Conservation (phyloP, 2,113 vertebrate species). For the Calyptommatus sinebrachiatus region DNA sequence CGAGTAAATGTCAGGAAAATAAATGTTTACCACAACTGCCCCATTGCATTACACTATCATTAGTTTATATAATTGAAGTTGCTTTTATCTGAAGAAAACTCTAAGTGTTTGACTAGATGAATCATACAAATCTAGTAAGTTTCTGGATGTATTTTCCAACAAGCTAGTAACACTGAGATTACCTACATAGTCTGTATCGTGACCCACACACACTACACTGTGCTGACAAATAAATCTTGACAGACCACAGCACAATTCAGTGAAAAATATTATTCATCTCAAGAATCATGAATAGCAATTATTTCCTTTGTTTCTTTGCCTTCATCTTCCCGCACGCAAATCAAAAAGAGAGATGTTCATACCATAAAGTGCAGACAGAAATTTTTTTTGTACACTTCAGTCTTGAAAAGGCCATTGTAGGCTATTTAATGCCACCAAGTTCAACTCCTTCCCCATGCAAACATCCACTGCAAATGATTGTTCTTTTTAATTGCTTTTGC, state of each 20-base stretch:
- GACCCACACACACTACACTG: constrained; percentile 22
- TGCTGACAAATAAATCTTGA: constrained; percentile 33
- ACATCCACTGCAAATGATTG: no score
- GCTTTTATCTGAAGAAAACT: constrained; percentile 42
- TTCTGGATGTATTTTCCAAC: constrained; percentile 27
- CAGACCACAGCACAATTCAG: constrained; percentile 49
- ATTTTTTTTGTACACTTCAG: neutral
- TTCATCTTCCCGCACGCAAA: constrained; percentile 53
- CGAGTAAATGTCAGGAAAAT: constrained; percentile 67
- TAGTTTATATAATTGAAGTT: constrained; percentile 68
- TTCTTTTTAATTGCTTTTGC: no score
- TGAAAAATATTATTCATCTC: constrained; percentile 61
- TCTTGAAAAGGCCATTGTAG: neutral
- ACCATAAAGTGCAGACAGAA: neutral
- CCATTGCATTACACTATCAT: constrained; percentile 64
- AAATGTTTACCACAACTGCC: constrained; percentile 53
- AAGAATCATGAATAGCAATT: constrained; percentile 58
- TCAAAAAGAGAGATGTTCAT: constrained; percentile 38
- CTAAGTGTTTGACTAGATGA: neutral
- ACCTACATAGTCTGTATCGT: constrained; percentile 23
- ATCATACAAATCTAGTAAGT: constrained; percentile 19
- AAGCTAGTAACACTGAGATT: constrained; percentile 36
- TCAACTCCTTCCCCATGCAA: no score
- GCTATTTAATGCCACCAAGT: neutral
- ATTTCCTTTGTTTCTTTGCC: constrained; percentile 58